Conservation (phyloP, 2,797 vertebrate genomes). For the Alfaro cultratus region DNA sequence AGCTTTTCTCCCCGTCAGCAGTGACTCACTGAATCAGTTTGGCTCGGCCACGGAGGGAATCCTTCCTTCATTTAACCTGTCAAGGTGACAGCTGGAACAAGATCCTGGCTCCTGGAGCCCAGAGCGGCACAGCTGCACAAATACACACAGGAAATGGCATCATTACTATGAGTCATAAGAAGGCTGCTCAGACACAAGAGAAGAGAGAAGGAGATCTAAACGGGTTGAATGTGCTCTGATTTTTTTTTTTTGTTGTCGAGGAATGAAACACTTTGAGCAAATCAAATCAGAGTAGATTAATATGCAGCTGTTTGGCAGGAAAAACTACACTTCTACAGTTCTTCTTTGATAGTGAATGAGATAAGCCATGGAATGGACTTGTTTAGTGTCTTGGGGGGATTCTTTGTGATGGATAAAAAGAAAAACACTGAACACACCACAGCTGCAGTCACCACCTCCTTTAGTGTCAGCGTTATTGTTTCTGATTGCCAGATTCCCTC, state of each 20-base stretch:
- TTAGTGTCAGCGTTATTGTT: not conserved
- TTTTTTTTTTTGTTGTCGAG: not conserved
- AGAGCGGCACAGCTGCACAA: constrained; percentile 64
- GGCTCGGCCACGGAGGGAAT: constrained; percentile 16
- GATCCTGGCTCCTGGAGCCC: constrained; percentile 35
- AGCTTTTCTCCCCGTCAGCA: not conserved
- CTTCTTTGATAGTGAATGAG: constrained; percentile 10
- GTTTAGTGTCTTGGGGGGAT: not conserved
- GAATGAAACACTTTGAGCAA: constrained; percentile 5
- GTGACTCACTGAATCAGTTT: constrained; percentile 7
- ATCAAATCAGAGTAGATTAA: constrained; percentile 29
- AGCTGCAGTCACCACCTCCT: constrained; percentile 8
- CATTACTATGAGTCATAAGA: constrained; percentile 51
- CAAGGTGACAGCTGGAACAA: constrained; percentile 33
- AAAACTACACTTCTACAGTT: not conserved
- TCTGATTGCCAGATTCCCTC: not conserved
- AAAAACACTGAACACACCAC: not conserved
- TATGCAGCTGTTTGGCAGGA: constrained; percentile 28
- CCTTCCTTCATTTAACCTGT: constrained; percentile 9
- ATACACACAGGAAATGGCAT: constrained; percentile 74
- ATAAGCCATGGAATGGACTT: constrained; percentile 11
- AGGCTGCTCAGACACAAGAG: constrained; percentile 19
- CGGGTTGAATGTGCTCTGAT: not conserved
- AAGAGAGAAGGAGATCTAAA: not conserved
- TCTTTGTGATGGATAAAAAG: not conserved